Conservation (phyloP, 2,797 vertebrate genomes). For the Cephalopachus bancanus region DNA sequence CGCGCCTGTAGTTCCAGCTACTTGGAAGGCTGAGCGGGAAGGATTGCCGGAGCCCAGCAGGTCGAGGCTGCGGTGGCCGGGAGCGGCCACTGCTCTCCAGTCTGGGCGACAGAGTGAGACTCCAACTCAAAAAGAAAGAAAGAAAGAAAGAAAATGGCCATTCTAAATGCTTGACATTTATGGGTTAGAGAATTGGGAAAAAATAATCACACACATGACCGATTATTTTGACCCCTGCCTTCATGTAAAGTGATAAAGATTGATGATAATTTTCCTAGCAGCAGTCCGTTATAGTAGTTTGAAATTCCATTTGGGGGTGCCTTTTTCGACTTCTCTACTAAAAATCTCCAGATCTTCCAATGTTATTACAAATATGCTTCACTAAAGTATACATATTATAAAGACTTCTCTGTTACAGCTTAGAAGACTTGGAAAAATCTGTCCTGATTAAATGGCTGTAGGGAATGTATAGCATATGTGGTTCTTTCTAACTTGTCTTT, state of each 20-base stretch:
- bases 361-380: background rate
- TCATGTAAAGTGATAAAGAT: background rate
- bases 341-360: background rate
- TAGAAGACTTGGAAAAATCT: background rate
- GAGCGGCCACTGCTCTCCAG: no score
- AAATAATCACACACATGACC: background rate
- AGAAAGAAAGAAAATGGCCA: background rate
- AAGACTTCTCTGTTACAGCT: background rate
- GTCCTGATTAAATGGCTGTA: background rate
- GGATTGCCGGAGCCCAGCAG: no score
- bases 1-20: no score
- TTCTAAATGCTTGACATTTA: background rate
- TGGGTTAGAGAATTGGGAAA: background rate
- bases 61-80: no score
- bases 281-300: background rate
- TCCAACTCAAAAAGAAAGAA: no score
- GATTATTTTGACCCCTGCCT: background rate
- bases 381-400: background rate
- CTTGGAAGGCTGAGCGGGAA: no score
- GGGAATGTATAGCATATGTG: background rate
- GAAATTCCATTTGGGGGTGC: background rate
- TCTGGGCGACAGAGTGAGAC: no score
- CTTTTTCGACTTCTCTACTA: background rate
- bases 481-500: background rate
- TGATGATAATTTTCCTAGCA: background rate